Evolutionary conservation across 2,113 vertebrate species (phyloP).

Genomic region (Sarotherodon lohbergeri): DNA sequence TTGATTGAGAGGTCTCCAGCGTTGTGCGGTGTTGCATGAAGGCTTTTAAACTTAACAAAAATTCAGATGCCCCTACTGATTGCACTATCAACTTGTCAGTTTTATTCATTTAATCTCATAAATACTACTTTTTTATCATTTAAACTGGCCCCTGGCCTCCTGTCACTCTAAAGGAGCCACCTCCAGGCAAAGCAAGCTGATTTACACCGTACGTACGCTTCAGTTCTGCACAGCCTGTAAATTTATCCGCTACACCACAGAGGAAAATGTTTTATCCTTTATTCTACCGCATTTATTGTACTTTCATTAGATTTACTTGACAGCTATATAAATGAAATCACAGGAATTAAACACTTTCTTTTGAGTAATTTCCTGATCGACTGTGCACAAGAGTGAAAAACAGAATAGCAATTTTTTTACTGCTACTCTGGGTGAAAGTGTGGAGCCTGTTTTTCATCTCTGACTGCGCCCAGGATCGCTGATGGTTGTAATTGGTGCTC

Average conservation of each 20-base stretch:
- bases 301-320: background rate
- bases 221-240: background rate
- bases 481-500: background rate
- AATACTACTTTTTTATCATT: background rate
- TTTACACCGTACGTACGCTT: background rate
- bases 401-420: background rate
- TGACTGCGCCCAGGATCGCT: background rate
- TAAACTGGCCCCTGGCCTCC: background rate
- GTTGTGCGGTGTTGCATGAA: background rate
- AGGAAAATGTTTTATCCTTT: background rate
- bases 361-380: background rate
- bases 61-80: background rate
- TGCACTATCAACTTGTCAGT: background rate
- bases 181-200: background rate
- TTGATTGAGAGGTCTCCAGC: background rate
- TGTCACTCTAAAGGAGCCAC: background rate
- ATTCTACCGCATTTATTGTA: background rate
- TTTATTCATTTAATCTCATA: background rate
- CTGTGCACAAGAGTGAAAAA: background rate
- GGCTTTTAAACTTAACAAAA: background rate
- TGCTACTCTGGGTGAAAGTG: background rate
- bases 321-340: background rate
- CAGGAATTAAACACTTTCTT: background rate
- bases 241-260: background rate
- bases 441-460: background rate